These are phyloP conservation scores for Lucilia sericata DNA, from an alignment of 1,140 invertebrate genomes.

Conservation along the genomic window DNA sequence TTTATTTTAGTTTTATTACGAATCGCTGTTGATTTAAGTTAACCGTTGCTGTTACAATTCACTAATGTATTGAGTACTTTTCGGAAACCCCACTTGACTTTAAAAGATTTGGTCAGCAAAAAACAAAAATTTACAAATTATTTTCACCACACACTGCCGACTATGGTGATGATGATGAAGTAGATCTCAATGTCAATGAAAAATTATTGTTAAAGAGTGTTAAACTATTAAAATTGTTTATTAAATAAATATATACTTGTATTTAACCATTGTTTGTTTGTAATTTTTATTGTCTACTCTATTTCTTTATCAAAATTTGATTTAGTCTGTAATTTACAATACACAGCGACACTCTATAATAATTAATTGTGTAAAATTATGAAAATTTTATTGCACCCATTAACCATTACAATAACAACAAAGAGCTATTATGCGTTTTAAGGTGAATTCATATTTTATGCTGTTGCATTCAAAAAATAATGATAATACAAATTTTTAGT, in stretches of 20 bases:
- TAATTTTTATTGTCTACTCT: not conserved
- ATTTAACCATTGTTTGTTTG: not conserved
- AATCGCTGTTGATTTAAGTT: not conserved
- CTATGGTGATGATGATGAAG: not conserved
- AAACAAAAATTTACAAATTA: not conserved
- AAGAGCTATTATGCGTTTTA: not conserved
- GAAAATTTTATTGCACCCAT: not conserved
- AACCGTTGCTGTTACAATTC: constrained; percentile 14
- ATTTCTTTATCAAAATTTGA: not conserved
- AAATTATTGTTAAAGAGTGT: constrained; percentile 7
- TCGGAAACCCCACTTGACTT: not conserved
- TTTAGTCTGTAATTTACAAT: not conserved
- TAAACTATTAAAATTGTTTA: not conserved
- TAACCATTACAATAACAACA: not conserved
- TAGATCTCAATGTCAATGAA: not conserved
- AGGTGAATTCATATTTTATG: not conserved
- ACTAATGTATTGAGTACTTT: not conserved
- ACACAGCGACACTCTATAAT: not conserved
- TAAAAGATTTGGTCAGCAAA: constrained; percentile 9
- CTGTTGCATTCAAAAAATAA: not conserved
- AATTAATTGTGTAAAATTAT: no score
- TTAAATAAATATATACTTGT: not conserved
- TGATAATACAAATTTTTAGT: not conserved
- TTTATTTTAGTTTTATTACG: not conserved
- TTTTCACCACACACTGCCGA: not conserved